Evolutionary conservation across 23 tunicate species (phyloP).

Genomic region (Trididemnum miniatum): DNA sequence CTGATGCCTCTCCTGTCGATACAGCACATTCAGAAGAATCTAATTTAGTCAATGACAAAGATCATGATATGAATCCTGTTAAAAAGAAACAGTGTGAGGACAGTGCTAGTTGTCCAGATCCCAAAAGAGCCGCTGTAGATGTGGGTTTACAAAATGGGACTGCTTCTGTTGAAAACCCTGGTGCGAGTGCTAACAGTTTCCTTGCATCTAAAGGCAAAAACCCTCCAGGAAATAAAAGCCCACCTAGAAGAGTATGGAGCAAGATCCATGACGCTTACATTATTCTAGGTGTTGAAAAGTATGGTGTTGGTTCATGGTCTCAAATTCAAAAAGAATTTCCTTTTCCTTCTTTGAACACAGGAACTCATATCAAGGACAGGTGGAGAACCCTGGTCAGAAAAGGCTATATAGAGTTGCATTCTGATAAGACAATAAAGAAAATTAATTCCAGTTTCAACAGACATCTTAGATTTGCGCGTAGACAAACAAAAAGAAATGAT

Average conservation of each 20-base stretch:
- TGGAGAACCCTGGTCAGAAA: constrained; percentile 36
- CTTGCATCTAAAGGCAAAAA: no score
- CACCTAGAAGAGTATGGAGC: constrained; percentile 3
- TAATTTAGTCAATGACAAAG: no score
- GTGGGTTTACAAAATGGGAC: no score
- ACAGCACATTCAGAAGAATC: no score
- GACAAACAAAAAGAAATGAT: not conserved
- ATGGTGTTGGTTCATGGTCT: constrained; percentile 14
- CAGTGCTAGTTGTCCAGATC: no score
- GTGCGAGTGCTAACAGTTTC: no score
- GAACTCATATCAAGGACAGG: constrained; percentile 38
- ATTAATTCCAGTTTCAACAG: not conserved
- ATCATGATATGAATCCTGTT: no score
- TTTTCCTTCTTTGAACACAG: constrained; percentile 34
- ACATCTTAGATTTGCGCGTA: not conserved
- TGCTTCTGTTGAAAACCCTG: no score
- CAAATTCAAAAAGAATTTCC: constrained; percentile 29
- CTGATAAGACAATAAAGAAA: not conserved
- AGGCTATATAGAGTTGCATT: not conserved
- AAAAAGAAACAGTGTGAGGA: no score
- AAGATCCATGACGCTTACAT: constrained; percentile 32
- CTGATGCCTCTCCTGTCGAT: no score
- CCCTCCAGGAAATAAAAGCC: no score
- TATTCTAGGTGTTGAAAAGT: constrained; percentile 40
- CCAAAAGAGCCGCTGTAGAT: no score